Base-by-base conservation (phyloP, 1,140 invertebrate genomes). In the Aricia agestis region DNA sequence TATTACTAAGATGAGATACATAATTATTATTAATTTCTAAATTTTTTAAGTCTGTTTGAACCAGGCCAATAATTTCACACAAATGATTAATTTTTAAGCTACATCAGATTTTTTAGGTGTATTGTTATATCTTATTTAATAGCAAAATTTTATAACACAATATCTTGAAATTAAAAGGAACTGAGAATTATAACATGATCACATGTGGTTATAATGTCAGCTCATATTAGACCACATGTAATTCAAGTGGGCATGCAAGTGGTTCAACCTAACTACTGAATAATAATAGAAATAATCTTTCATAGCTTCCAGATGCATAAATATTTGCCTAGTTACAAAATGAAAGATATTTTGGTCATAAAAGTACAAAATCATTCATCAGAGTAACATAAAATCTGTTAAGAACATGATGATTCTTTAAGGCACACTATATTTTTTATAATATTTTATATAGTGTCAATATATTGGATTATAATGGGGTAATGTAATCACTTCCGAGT, bases 401-500 rank as follows among this genome's bases (percentile, higher is more conserved):
- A 36, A 13, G 13, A 52, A 52, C 45, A 15, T 52, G 45, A 52
- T 71, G 17, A 74, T 72, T 61, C 10, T 70, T 74, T 78, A 80
- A 80, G 78, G 76, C 78, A 80, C 78, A 74, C 19, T 69, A 66
- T 68, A 74, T 74, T 68, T 76, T 32, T 45, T 69, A 52, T 71
- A n/a, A 42, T 57, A 70, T 18, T 58, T 52, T 42, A 68, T 73
- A 58, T 69, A 69, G 32, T 42, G 59, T 18, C 61, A 63, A 32
- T 63, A 69, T 10, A 31, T 72, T 36, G 74, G 36, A 71, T 80
- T 87, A 86, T 86, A 80, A 77, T 63, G 78, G 79, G 25, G 87
- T 82, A 75, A 91, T 90, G 66, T 91, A 91, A 68, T 91, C 89
- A 86, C 87, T 91, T 69, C 89, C 89, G 69, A 76, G 74, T 66